These are phyloP conservation scores for Drosophila orena DNA, from an alignment of 1,140 invertebrate species.

Conservation along the genomic window DNA sequence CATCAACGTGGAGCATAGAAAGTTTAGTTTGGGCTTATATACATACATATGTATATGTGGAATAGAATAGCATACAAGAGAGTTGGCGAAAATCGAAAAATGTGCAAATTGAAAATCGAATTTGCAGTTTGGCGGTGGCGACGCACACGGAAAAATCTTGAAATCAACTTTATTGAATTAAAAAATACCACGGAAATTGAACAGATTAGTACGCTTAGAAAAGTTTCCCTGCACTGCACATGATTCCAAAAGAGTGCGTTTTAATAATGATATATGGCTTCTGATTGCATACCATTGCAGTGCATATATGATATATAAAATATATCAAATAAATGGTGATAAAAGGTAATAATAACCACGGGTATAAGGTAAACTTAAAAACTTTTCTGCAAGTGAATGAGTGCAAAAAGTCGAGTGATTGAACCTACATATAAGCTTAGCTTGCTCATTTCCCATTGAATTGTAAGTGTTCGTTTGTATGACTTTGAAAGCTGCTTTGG, in stretches of 20 bases:
- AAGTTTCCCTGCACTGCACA: no score
- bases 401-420: conserved; percentile 12
- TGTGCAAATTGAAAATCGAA: conserved; percentile 73
- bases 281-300: not conserved
- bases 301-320: no score
- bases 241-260: no score
- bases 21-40: conserved; percentile 19
- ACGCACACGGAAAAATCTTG: conserved; percentile 3
- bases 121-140: conserved; percentile 46
- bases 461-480: conserved; percentile 42
- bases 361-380: not conserved
- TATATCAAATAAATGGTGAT: no score
- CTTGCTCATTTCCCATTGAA: conserved; percentile 71
- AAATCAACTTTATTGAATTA: no score
- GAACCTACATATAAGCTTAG: conserved; percentile 12
- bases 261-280: no score
- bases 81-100: conserved; percentile 40
- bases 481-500: conserved; percentile 71
- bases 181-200: not conserved
- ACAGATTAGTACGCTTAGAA: no score
- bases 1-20: conserved; percentile 26
- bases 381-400: conserved; percentile 5
- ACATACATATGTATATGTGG: not conserved
- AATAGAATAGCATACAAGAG: not conserved
- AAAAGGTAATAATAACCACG: not conserved